Conservation (phyloP, 2,113 vertebrate species). For the Antennarius striatus region DNA sequence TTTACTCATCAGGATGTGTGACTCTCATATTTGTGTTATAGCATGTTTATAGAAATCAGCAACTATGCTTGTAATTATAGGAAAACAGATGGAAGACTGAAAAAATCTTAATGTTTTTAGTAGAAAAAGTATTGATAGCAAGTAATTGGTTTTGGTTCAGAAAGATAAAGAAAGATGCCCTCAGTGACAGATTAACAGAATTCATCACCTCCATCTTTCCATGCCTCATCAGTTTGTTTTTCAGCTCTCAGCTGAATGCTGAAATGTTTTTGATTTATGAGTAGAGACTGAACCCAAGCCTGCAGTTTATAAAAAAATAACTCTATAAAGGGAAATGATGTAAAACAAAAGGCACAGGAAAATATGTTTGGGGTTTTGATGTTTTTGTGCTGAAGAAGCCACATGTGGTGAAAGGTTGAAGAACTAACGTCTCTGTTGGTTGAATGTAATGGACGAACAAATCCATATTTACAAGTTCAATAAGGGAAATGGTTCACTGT, state of each 20-base stretch:
- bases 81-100: background rate
- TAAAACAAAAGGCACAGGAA: constrained; percentile 26
- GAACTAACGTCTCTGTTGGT: constrained; percentile 40
- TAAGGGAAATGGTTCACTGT: background rate
- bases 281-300: constrained; percentile 27
- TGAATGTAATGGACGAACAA: constrained; percentile 48
- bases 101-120: background rate
- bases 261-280: constrained; percentile 64
- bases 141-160: constrained; percentile 24
- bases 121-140: constrained; percentile 19
- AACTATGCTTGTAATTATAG: too few species aligned
- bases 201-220: constrained; percentile 33
- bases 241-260: constrained; percentile 18
- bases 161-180: constrained; percentile 18
- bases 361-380: too few species aligned
- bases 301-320: constrained; percentile 47
- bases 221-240: constrained; percentile 45
- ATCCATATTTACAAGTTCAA: constrained; percentile 46
- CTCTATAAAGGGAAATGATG: constrained; percentile 45
- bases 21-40: too few species aligned
- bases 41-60: too few species aligned
- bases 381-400: background rate
- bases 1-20: too few species aligned
- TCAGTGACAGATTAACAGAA: constrained; percentile 25
- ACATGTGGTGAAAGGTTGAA: constrained; percentile 16